Base-by-base conservation (phyloP, 2,797 vertebrate species). In the Carduelis carduelis region DNA sequence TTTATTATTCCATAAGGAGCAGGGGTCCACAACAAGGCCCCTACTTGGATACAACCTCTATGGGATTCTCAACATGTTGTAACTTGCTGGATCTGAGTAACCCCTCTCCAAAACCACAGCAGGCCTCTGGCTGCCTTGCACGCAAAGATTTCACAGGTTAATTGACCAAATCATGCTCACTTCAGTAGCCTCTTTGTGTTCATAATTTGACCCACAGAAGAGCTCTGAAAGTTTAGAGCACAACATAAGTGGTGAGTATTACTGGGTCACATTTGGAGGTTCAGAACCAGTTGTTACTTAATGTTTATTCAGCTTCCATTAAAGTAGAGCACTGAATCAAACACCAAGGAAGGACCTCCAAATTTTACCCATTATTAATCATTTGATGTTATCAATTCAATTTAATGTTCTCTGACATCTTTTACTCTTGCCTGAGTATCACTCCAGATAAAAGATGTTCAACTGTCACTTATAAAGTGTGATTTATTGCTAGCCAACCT, bases 141-240 rank as follows among this genome's bases (percentile, higher is more conserved):
- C 0, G 10, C 84, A 80, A 77, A 93, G 71, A 83, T 94, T 95
- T 89, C 89, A 85, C 66, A 91, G 83, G 92, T 96, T 95, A 96
- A 95, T 91, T 91, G 90, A 91, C 80, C 91, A 96, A 89, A 94
- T 81, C 66, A 63, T 76, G 49, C 75, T 89, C 59, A 82, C 55
- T 89, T 95, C 91, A 93, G 79, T 74, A 88, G 66, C 10, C 22
- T 53, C 34, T 94, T 96, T 93, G 84, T 95, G 61, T 83, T 94
- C 43, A 50, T 37, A 61, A 82, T 83, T 24, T 93, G 87, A 96
- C 82, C 84, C 76, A 89, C 52, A 66, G 72, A 91, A 89, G 61
- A 89, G 69, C 70, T 92, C 75, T 85, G 56, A 53, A 90, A 83
- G 77, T 91, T 91, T 32, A 69, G 41, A 94, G 72, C 59, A 81